A percentile compares a stretch with the other conserved stretches of the same genome.
These are phyloP conservation scores for Azorinus chamasolen DNA, from an alignment of 2,888 invertebrate species.

Conservation along the genomic window DNA sequence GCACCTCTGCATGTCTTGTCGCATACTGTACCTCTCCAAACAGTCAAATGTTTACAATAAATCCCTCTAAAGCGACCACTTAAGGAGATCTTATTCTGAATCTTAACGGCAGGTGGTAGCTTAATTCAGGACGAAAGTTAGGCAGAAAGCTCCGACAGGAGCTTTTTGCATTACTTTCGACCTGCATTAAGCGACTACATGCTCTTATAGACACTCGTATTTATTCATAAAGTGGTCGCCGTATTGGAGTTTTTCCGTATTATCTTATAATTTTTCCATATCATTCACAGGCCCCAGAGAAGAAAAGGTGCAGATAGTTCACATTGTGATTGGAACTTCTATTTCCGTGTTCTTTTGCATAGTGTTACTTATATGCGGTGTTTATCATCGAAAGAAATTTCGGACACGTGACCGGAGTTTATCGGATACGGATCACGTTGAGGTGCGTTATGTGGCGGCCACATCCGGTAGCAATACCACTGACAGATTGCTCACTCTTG, in stretches of 20 bases:
- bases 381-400: slow-evolving; percentile 80
- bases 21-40: too few species aligned
- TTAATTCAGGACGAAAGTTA: too few species aligned
- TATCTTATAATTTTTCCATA: slow-evolving; percentile 4
- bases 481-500: slow-evolving; percentile 78
- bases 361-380: slow-evolving; percentile 81
- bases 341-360: slow-evolving; percentile 83
- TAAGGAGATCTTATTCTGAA: too few species aligned
- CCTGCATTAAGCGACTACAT: too few species aligned
- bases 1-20: too few species aligned
- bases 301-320: slow-evolving; percentile 77
- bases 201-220: too few species aligned
- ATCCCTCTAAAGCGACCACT: too few species aligned
- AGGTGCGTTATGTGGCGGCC: slow-evolving; percentile 82
- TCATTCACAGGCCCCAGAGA: slow-evolving; percentile 71
- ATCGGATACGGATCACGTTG: slow-evolving; percentile 80
- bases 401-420: slow-evolving; percentile 70
- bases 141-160: too few species aligned
- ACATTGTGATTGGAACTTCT: slow-evolving; percentile 83
- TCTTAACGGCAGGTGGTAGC: too few species aligned
- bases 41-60: too few species aligned
- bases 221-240: too few species aligned
- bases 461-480: slow-evolving; percentile 83
- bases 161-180: too few species aligned
- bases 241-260: neutral